phyloP scores from a whole-genome alignment of 2,888 invertebrate genomes.

The Helobdella robusta region DNA sequence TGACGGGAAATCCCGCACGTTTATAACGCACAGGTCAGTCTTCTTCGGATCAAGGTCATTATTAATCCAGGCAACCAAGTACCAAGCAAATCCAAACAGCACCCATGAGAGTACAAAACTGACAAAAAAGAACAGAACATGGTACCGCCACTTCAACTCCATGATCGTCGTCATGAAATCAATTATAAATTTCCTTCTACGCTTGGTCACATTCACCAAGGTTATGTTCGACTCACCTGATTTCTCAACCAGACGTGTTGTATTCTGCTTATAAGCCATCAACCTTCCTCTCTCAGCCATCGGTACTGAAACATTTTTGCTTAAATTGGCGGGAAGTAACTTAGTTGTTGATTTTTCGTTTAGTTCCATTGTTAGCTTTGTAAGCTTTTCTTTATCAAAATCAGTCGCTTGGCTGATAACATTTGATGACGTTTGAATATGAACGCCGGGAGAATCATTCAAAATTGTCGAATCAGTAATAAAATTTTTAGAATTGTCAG shows the following conservation, averaged over 20 bases:
- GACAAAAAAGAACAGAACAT: background rate
- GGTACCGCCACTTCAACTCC: background rate
- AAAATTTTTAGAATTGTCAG: no score
- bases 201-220: background rate
- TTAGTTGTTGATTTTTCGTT: background rate
- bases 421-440: no score
- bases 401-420: no score
- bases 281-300: background rate
- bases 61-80: background rate
- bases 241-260: background rate
- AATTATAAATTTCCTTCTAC: background rate
- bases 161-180: background rate
- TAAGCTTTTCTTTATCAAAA: background rate
- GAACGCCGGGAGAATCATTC: no score
- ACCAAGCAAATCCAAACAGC: background rate
- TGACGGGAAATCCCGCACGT: constrained; percentile 27
- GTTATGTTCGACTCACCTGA: background rate
- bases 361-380: background rate
- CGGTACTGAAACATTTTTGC: background rate
- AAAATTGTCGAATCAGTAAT: no score
- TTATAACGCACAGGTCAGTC: constrained; percentile 27
- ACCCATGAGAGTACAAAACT: background rate
- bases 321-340: background rate
- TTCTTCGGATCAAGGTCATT: background rate
- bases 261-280: background rate